A percentile compares a stretch with the other conserved stretches of the same genome.
Evolutionary conservation across 2,888 invertebrate genomes (phyloP).

Genomic region (Mythimna ferrago): DNA sequence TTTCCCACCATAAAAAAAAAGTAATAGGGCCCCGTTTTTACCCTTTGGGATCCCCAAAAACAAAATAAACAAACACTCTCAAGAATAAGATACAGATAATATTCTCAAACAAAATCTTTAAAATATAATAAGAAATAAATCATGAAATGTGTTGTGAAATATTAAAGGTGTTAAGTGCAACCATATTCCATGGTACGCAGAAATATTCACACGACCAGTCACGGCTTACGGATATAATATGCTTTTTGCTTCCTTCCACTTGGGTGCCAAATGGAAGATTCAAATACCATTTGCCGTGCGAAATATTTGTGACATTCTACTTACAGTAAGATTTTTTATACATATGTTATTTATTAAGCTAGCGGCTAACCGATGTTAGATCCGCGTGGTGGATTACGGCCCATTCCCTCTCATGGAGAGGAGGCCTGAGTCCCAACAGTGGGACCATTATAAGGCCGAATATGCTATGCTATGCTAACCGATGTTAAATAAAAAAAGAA

Average conservation of each 20-base stretch:
- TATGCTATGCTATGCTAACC: no score
- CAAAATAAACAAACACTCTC: neutral
- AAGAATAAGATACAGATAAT: neutral
- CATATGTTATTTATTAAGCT: no score
- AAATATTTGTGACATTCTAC: constrained; percentile 49
- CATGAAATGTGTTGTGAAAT: neutral
- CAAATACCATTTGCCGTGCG: constrained; percentile 43
- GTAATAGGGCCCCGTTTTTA: no score
- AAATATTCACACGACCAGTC: constrained; percentile 41
- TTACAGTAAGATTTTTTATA: constrained; percentile 4
- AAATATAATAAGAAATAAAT: neutral
- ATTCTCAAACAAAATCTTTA: neutral
- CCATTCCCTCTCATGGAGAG: no score
- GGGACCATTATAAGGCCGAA: no score
- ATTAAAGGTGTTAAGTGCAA: constrained; percentile 33
- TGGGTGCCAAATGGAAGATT: constrained; percentile 41
- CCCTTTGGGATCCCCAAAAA: no score
- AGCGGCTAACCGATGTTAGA: no score
- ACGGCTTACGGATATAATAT: constrained; percentile 31
- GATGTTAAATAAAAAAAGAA: no score
- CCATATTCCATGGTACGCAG: constrained; percentile 16
- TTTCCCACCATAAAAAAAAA: no score
- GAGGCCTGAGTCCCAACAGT: no score
- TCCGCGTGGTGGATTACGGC: no score
- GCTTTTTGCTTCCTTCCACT: constrained; percentile 44